phyloP scores from a whole-genome alignment of 1,140 invertebrate species.

The Pteromalus puparum region DNA sequence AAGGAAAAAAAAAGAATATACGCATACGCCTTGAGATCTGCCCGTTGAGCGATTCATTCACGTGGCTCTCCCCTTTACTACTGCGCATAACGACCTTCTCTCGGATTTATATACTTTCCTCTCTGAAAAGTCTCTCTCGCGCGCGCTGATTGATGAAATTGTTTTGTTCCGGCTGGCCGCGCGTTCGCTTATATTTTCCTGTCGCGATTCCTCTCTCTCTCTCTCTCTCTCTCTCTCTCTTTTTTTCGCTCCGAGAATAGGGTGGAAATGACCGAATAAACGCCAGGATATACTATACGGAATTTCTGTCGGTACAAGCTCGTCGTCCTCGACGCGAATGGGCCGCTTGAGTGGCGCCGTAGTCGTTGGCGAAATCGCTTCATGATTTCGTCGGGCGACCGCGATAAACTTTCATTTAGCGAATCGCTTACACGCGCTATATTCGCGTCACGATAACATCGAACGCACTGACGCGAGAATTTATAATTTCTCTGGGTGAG shows the following conservation, averaged over 20 bases:
- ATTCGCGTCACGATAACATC: too few species aligned
- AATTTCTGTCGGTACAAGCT: neutral
- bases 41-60: neutral
- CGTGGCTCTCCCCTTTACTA: neutral
- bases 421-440: too few species aligned
- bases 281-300: neutral
- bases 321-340: too few species aligned
- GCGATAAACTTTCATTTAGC: too few species aligned
- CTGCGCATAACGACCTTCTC: neutral
- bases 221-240: neutral
- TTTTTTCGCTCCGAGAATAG: neutral
- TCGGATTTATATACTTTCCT: neutral
- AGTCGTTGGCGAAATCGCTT: too few species aligned
- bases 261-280: conserved; percentile 1
- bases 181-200: neutral
- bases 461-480: too few species aligned
- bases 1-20: too few species aligned
- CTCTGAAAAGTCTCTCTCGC: neutral
- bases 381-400: too few species aligned
- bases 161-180: neutral
- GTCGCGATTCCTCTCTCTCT: too few species aligned
- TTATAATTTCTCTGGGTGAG: too few species aligned
- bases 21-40: too few species aligned
- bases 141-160: neutral
- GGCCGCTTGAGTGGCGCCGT: too few species aligned